These are phyloP conservation scores for Xerus inauris DNA, from an alignment of 2,113 vertebrate genomes.

Conservation along the genomic window DNA sequence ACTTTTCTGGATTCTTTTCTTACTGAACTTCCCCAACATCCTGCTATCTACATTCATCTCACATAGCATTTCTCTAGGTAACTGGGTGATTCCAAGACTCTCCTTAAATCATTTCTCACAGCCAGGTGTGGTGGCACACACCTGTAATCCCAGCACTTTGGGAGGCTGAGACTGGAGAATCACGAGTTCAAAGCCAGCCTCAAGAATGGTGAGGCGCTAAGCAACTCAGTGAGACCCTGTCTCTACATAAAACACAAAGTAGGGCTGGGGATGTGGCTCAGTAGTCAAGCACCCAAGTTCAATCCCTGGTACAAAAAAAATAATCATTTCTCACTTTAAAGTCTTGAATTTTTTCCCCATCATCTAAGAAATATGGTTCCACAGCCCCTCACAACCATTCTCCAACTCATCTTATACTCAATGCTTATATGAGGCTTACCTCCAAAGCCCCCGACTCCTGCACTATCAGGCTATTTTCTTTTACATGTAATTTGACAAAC, in stretches of 20 bases:
- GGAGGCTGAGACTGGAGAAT: too few species aligned
- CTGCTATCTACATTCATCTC: neutral
- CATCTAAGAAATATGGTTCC: neutral
- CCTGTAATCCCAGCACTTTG: too few species aligned
- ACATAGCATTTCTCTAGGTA: neutral
- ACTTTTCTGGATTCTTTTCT: neutral
- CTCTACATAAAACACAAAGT: too few species aligned
- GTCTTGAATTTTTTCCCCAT: neutral
- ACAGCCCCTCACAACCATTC: neutral
- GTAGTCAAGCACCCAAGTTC: too few species aligned
- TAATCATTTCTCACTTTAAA: neutral
- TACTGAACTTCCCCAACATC: neutral
- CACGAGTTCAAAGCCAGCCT: too few species aligned
- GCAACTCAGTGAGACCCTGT: too few species aligned
- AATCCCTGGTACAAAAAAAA: too few species aligned
- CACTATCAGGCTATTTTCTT: neutral
- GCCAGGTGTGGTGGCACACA: too few species aligned
- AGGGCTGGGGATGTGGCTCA: too few species aligned
- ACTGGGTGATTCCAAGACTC: neutral
- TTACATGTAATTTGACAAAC: neutral
- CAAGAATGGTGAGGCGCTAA: too few species aligned
- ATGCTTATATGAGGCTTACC: neutral
- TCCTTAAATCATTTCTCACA: neutral
- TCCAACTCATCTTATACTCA: neutral
- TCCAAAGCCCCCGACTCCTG: neutral